Base-by-base conservation (phyloP, 1,140 invertebrate genomes). In the Pseudomyrmex flavicornis region DNA sequence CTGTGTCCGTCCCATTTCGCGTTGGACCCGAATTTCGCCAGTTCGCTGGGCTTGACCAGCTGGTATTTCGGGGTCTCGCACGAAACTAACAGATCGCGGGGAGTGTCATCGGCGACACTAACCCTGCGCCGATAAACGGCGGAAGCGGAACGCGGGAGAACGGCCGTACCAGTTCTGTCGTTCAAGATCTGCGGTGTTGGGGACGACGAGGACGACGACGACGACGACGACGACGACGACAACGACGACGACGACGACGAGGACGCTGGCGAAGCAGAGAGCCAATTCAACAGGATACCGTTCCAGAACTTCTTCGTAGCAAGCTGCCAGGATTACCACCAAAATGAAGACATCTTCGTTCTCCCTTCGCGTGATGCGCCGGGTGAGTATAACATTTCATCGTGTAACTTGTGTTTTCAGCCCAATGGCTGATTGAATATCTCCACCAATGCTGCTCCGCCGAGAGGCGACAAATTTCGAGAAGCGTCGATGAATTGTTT, bases 331-430 rank as follows among this genome's bases (percentile, higher is more conserved):
- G 91, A 93, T 92, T 92, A 89, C 92, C 80, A 93, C 90, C 90
- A 95, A 95, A 90, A 97, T 97, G 96, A 97, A 97, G 95, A 97
- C 96, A n/a, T 97, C 96, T 26, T 97, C 96, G 86, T 97, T 97
- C 91, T 97, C 96, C 15, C 95, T 97, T 20, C 96, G 96, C 85
- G 96, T 97, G 84, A 97, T 97, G 96, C 95, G 96, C 94, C 95
- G 96, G 96, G 96, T 97, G 92, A 96, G 96, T 95, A 58, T 9
- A 46, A 2, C 35, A 61, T 22, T 44, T 17, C 2, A 56, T 73
- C 0, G 13, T 13, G 58, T 10, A 52, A 54, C 46, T 35, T 7
- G 54, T 79, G 58, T 80, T 70, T 80, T 26, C 65, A 58, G 44
- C 54, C 54, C 76, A 72, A 80, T 72, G 66, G 66, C 76, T 50